Percentiles rank a stretch among this genome's conserved stretches.
Conservation (phyloP, 2,888 invertebrate genomes). For the Scaptomyza polygonia region DNA sequence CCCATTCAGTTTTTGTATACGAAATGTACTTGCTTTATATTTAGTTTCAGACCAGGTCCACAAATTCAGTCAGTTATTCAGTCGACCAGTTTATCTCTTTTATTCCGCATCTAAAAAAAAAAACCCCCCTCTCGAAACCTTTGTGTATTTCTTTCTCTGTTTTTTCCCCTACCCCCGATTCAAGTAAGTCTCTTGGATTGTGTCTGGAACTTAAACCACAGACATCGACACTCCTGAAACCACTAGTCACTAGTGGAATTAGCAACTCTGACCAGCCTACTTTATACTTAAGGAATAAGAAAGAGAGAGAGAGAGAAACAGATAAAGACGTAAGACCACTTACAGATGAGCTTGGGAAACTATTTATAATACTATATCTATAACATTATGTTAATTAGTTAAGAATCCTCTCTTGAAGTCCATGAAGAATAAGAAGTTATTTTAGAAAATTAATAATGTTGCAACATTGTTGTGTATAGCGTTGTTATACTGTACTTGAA, state of each 20-base stretch:
- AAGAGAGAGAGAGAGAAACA: neutral
- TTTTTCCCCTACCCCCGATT: too few relatives aligned
- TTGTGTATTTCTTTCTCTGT: neutral
- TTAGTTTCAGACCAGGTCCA: conserved; percentile 22
- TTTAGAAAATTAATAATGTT: neutral
- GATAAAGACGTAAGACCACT: conserved; percentile 22
- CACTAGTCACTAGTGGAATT: conserved; percentile 48
- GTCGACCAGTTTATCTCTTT: conserved; percentile 21
- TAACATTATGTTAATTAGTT: neutral
- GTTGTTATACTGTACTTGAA: conserved; percentile 21
- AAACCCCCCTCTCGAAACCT: neutral
- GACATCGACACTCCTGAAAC: conserved; percentile 42
- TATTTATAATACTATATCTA: neutral
- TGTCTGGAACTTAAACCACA: conserved; percentile 27
- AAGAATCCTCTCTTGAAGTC: neutral
- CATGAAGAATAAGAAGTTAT: neutral
- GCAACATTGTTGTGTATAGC: conserved; percentile 2
- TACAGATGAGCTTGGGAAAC: conserved; percentile 23
- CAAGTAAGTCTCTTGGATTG: neutral
- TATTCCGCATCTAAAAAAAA: neutral
- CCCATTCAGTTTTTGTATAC: conserved; percentile 57
- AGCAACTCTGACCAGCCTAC: conserved; percentile 51
- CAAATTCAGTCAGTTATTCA: conserved; percentile 23
- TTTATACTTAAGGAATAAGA: conserved; percentile 30
- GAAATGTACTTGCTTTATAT: conserved; percentile 56